A percentile compares a stretch with the other conserved stretches of the same genome.
These are phyloP conservation scores for Troilus luridus DNA, from an alignment of 2,888 invertebrate species.

Conservation along the genomic window DNA sequence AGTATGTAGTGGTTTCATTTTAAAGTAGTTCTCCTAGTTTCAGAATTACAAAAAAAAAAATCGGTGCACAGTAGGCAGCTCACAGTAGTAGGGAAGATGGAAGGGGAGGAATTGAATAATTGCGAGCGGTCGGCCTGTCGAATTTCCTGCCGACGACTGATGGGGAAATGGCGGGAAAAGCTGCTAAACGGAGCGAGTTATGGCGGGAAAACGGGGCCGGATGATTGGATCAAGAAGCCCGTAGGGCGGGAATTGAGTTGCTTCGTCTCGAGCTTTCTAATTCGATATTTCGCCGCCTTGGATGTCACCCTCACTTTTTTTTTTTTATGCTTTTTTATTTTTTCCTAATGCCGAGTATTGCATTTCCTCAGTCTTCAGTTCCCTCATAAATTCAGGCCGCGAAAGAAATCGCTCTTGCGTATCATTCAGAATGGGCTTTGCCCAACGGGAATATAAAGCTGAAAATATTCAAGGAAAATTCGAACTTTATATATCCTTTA, in stretches of 20 bases:
- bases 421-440: not conserved
- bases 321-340: constrained; percentile 42
- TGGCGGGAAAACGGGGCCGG: constrained; percentile 49
- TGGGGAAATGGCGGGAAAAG: constrained; percentile 55
- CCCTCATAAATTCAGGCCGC: constrained; percentile 14
- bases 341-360: constrained; percentile 49
- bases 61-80: not conserved
- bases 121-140: constrained; percentile 38
- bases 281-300: constrained; percentile 52
- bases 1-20: no score
- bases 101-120: constrained; percentile 42
- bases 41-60: not conserved
- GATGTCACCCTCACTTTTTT: constrained; percentile 42
- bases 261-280: constrained; percentile 53
- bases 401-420: constrained; percentile 16
- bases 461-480: not conserved
- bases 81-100: not conserved
- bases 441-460: not conserved
- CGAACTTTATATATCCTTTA: not conserved
- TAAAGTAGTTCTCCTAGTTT: no score
- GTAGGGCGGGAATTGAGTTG: constrained; percentile 55
- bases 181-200: constrained; percentile 38
- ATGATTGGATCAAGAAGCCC: constrained; percentile 57
- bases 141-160: constrained; percentile 54
- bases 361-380: constrained; percentile 42